Conservation (phyloP, 2,113 vertebrate genomes). For the Cryptoleucopteryx plumbea region DNA sequence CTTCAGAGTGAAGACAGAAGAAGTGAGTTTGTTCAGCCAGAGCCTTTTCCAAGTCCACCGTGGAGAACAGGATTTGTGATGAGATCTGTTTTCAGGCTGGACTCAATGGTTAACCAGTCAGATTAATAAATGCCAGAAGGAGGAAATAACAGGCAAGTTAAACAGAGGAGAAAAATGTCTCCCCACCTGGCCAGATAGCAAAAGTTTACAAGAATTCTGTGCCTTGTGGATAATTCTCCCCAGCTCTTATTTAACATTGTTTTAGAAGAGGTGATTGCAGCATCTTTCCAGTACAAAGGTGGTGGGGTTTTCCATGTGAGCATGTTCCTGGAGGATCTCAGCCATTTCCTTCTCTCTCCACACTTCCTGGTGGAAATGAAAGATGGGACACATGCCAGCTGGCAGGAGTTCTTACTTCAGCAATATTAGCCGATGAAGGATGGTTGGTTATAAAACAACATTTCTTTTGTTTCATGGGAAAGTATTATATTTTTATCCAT, state of each 20-base stretch:
- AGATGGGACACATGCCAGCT: neutral
- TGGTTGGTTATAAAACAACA: neutral
- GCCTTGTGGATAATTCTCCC: constrained; percentile 13
- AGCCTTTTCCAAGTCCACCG: neutral
- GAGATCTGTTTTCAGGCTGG: constrained; percentile 14
- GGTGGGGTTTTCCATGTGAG: neutral
- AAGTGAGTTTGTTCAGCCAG: constrained; percentile 49
- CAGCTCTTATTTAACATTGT: neutral
- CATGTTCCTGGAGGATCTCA: neutral
- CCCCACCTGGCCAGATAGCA: neutral
- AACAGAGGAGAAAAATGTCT: constrained; percentile 26
- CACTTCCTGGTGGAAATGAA: constrained; percentile 20
- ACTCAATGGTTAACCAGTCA: constrained; percentile 65
- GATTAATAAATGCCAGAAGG: constrained; percentile 71
- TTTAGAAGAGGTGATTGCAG: neutral
- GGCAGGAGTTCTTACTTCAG: neutral
- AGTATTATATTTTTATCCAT: neutral
- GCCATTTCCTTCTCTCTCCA: neutral
- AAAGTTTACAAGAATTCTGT: constrained; percentile 29
- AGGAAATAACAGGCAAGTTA: constrained; percentile 56
- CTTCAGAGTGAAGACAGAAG: constrained; percentile 15
- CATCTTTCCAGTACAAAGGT: neutral
- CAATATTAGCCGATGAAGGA: neutral
- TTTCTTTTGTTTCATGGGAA: neutral
- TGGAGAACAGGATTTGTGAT: constrained; percentile 51